phyloP scores from a whole-genome alignment of 92 coral and sea anemone genomes.

The Palythoa grandiflora region DNA sequence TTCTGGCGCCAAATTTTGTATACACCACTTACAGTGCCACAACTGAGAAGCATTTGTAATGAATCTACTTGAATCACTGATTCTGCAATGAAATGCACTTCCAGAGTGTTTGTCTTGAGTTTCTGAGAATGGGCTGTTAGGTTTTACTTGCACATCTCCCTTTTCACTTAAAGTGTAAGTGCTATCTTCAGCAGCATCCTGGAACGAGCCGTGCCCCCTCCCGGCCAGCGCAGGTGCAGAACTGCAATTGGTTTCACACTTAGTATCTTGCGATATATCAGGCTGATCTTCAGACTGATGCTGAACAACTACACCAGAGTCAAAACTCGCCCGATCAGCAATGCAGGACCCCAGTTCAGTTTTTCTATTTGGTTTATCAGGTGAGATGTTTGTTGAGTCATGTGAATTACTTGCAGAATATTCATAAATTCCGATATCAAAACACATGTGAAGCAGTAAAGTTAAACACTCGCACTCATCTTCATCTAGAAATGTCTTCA shows the following conservation, averaged over 20 bases:
- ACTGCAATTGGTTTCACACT: not conserved
- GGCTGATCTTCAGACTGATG: not conserved
- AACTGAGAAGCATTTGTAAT: not conserved
- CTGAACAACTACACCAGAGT: not conserved
- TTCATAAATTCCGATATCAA: slow-evolving; percentile 75
- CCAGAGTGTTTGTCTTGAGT: not conserved
- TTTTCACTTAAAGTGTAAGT: not conserved
- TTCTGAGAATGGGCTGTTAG: not conserved
- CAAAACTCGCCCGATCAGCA: not conserved
- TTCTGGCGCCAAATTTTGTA: not conserved
- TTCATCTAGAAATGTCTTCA: slow-evolving; percentile 59
- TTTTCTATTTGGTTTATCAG: not conserved
- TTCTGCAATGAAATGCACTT: not conserved
- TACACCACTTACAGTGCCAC: not conserved
- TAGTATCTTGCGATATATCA: not conserved
- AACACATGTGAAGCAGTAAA: slow-evolving; percentile 70
- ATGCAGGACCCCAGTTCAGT: not conserved
- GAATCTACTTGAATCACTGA: too few species aligned
- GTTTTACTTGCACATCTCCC: not conserved
- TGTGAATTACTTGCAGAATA: not conserved
- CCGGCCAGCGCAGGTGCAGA: not conserved
- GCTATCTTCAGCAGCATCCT: not conserved
- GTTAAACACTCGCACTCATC: slow-evolving; percentile 53
- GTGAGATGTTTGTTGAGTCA: not conserved
- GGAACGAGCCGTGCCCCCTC: not conserved